Evolutionary conservation across 2,888 invertebrate genomes (phyloP), one percentile per base, ranked within the genome.

Genomic region (Amaurobius ferox): DNA sequence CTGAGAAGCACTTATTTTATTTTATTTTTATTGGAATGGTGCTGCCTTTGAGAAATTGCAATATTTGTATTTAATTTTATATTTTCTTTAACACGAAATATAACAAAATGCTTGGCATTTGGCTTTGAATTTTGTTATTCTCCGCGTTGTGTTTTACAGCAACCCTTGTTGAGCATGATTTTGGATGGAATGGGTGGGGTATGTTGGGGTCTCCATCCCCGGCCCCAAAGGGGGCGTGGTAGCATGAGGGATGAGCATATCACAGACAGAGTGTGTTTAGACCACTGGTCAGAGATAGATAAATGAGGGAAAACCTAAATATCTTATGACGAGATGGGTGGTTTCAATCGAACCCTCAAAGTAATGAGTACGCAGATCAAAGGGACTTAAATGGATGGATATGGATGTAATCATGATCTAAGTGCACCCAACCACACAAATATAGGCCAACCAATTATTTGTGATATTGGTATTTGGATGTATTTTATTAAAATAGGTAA

Each of bases 231-330:
- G 68, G 68, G 68, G 74, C 55, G 79, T 64, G 72, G 79, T 79
- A 29, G 71, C 30, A 61, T 79, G 79, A 72, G 62, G 79, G 72
- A 79, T 79, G 79, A 79, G 79, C 39, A 64, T 71, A 62, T 70
- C 70, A 78, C 78, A 13, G 61, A 70, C 62, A 70, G 72, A 66
- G 55, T n/a, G 61, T 35, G 70, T 68, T 55, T 39, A 66, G 80
- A 40, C 80, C 80, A 80, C 66, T 80, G 80, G 80, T 80, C 80
- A 80, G 55, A 55, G 62, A 55, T 16, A 55, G 68, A 61, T 44
- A 64, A 44, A 64, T 23, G 79, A 62, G 62, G 70, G 39, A 55
- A 68, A 55, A 23, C 55, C 44, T 29, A 44, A 44, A 44, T n/a
- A 28, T 39, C 23, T 11, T 32, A 72, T 48, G 44, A 66, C 64